These are phyloP conservation scores for Chaitophorus viminalis DNA, from an alignment of 2,888 invertebrate genomes.

Conservation along the genomic window DNA sequence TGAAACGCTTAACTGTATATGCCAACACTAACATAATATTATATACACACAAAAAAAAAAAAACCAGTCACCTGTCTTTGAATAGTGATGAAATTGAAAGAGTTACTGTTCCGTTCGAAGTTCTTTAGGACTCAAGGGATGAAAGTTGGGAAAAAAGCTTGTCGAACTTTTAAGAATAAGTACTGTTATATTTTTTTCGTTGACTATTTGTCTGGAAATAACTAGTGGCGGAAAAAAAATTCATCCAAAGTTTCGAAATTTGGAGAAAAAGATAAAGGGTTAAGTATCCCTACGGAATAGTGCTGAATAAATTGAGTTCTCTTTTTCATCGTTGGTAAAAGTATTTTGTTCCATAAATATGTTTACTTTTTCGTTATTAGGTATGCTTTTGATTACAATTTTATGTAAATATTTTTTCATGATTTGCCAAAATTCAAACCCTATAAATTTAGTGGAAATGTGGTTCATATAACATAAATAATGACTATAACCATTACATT, in stretches of 20 bases:
- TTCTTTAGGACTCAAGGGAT: neutral
- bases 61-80: neutral
- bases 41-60: no score
- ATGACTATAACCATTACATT: no score
- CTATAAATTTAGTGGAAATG: no score
- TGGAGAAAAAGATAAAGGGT: slow-evolving; percentile 32
- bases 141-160: neutral
- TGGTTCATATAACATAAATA: no score
- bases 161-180: neutral
- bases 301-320: slow-evolving; percentile 12
- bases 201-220: slow-evolving; percentile 12
- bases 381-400: neutral
- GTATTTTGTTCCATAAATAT: slow-evolving; percentile 14
- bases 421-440: no score
- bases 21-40: neutral
- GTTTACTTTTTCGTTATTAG: neutral
- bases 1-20: neutral
- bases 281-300: slow-evolving; percentile 23
- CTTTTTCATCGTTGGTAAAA: neutral
- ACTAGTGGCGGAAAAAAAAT: slow-evolving; percentile 11
- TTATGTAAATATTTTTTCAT: neutral
- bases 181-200: slow-evolving; percentile 21
- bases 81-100: neutral
- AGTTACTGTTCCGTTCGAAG: neutral
- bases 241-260: slow-evolving; percentile 8